Evolutionary conservation across 2,797 vertebrate genomes (phyloP).

Genomic region (Orientallactaga sibirica): DNA sequence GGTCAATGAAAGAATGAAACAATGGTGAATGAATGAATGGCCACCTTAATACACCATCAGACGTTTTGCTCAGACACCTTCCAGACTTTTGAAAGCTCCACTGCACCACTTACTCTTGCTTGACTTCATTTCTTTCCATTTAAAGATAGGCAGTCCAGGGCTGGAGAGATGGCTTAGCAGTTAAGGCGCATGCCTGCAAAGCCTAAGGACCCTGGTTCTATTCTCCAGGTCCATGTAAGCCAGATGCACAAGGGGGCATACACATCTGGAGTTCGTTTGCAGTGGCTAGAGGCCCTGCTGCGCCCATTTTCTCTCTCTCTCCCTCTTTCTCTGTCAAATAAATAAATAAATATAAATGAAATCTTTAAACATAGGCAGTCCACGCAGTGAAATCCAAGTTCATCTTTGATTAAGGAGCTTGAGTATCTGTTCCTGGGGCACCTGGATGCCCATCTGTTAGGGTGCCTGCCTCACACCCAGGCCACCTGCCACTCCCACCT

Average conservation of each 20-base stretch:
- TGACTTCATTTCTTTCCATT: background rate
- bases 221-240: no score
- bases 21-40: background rate
- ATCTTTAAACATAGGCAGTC: background rate
- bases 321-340: no score
- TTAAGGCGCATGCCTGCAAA: no score
- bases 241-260: no score
- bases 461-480: accelerated
- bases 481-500: no score
- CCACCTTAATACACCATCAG: no score
- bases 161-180: no score
- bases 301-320: no score
- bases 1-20: background rate
- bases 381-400: background rate
- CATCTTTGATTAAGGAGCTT: background rate
- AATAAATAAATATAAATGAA: no score
- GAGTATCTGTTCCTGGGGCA: background rate
- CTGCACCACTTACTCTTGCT: accelerated
- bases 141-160: background rate
- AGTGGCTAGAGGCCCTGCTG: no score
- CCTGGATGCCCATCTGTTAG: background rate
- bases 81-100: background rate
- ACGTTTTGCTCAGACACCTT: background rate
- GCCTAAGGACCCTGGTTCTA: no score
- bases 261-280: no score